A percentile compares a stretch with the other conserved stretches of the same genome.
Evolutionary conservation across 92 coral and sea anemone genomes (phyloP).

Genomic region (Isaurus tuberculatus): DNA sequence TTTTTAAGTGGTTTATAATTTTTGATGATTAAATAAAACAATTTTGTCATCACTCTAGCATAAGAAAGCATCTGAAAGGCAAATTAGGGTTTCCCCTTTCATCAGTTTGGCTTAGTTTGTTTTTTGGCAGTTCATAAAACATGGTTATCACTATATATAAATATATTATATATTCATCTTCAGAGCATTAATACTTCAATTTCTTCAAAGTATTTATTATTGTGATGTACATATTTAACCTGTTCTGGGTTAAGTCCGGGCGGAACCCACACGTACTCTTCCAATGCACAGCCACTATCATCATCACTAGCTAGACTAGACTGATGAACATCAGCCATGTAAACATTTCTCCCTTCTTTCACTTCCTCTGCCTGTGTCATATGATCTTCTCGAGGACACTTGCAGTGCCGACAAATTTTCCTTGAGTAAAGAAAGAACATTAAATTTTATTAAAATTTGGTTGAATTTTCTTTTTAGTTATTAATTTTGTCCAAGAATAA

Average conservation of each 20-base stretch:
- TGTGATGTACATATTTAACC: conserved; percentile 58
- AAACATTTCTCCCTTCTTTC: conserved; percentile 82
- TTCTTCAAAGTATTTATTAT: no score
- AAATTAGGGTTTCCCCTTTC: no score
- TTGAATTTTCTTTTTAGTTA: no score
- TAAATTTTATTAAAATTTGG: not conserved
- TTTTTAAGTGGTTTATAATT: no score
- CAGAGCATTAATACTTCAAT: no score
- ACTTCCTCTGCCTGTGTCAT: conserved; percentile 89
- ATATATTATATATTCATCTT: no score
- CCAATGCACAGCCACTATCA: conserved; percentile 94
- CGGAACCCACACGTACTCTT: conserved; percentile 99
- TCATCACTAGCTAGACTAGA: conserved; percentile 92
- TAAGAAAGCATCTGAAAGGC: no score
- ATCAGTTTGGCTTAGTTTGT: no score
- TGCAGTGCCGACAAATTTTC: conserved; percentile 98
- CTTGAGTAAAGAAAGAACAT: conserved; percentile 52
- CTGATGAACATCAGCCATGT: conserved; percentile 87
- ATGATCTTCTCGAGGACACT: conserved; percentile 97
- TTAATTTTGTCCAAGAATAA: not conserved
- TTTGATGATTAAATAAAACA: no score
- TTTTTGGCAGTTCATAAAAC: no score
- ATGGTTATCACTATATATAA: no score
- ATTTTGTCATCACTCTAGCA: no score
- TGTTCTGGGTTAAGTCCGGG: conserved; percentile 95